A percentile compares a stretch with the other conserved stretches of the same genome.
These are phyloP conservation scores for Chouioia cunea DNA, from an alignment of 2,888 invertebrate species.

Conservation along the genomic window DNA sequence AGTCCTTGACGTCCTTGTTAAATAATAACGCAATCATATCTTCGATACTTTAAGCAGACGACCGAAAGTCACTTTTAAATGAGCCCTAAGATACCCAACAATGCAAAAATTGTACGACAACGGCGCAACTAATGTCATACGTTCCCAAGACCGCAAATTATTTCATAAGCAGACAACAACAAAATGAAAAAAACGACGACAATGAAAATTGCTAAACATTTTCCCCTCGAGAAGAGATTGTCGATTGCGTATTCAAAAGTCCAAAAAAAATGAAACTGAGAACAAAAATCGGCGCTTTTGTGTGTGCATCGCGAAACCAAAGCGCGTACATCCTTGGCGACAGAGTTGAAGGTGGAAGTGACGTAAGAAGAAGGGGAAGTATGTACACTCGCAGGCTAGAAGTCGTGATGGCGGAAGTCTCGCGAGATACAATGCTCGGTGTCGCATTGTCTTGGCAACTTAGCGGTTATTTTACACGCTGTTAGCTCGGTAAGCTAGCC, in stretches of 20 bases:
- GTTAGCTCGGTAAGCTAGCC: conserved; percentile 67
- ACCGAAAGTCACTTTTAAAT: too few species aligned
- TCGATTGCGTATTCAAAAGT: conserved; percentile 22
- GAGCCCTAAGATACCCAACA: too few species aligned
- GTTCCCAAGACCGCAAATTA: too few species aligned
- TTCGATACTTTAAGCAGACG: too few species aligned
- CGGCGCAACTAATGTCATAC: too few species aligned
- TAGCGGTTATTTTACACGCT: conserved; percentile 70
- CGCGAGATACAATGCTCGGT: conserved; percentile 10
- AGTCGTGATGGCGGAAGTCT: conserved; percentile 1
- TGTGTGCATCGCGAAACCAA: background rate
- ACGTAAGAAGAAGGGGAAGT: conserved; percentile 33
- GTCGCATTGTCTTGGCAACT: conserved; percentile 67
- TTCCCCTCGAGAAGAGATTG: background rate
- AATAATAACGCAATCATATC: too few species aligned
- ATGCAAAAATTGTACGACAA: too few species aligned
- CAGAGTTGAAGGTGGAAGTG: conserved; percentile 20
- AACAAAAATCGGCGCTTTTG: conserved; percentile 1
- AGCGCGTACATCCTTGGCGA: background rate
- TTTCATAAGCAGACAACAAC: conserved; percentile 3
- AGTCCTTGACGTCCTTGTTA: too few species aligned
- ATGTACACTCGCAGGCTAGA: conserved; percentile 1
- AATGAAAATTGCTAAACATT: conserved; percentile 22
- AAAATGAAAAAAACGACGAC: background rate
- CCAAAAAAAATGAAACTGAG: background rate